Evolutionary conservation across 2,113 vertebrate genomes (phyloP).

Genomic region (Thamnaconus septentrionalis): DNA sequence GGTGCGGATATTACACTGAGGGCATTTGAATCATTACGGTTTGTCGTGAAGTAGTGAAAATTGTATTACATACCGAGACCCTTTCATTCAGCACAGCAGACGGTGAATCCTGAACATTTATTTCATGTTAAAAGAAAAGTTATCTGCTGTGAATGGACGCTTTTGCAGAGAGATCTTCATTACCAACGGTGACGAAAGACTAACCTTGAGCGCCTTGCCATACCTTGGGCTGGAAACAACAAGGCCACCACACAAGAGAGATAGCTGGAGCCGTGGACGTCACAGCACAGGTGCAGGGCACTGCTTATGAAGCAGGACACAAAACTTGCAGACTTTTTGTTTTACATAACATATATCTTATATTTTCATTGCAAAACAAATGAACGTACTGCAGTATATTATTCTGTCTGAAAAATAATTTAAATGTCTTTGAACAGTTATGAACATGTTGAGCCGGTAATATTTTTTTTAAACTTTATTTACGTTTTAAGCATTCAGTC

Average conservation of each 20-base stretch:
- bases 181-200: constrained; percentile 36
- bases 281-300: not conserved
- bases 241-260: not conserved
- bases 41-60: not conserved
- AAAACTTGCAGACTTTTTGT: too few relatives aligned
- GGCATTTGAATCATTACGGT: not conserved
- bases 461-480: too few relatives aligned
- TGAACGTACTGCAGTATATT: too few relatives aligned
- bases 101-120: not conserved
- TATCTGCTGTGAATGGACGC: constrained; percentile 26
- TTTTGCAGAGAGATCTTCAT: constrained; percentile 23
- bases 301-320: too few relatives aligned
- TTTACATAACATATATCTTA: too few relatives aligned
- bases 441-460: too few relatives aligned
- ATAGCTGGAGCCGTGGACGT: not conserved
- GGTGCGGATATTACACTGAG: not conserved
- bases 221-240: constrained; percentile 30
- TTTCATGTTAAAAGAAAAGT: not conserved
- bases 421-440: too few relatives aligned
- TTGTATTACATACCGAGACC: not conserved
- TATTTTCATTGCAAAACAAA: too few relatives aligned
- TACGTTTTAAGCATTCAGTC: not conserved
- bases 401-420: too few relatives aligned
- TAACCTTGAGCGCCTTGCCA: constrained; percentile 24
- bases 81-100: not conserved